Conservation (phyloP, 1,140 invertebrate genomes). For the Achroia grisella region DNA sequence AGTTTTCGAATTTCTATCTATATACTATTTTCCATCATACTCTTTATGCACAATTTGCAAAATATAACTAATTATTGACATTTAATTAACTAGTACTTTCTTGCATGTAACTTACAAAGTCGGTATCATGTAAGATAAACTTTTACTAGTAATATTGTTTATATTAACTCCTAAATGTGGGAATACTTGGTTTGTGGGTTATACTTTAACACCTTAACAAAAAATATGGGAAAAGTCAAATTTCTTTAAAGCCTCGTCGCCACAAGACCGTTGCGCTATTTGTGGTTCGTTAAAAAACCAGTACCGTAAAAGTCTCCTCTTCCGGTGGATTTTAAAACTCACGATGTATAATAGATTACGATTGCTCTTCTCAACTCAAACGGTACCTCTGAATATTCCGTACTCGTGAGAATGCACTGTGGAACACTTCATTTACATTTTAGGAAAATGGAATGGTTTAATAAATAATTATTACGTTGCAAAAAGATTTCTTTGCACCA, state of each 20-base stretch:
- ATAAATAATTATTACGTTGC: conserved; percentile 1
- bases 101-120: too few species aligned
- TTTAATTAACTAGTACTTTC: too few species aligned
- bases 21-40: too few species aligned
- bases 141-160: too few species aligned
- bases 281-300: conserved; percentile 35
- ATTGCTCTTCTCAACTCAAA: not conserved
- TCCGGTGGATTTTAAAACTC: conserved; percentile 33
- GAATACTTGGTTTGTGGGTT: too few species aligned
- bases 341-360: conserved; percentile 26
- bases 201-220: too few species aligned
- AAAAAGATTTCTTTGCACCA: too few species aligned
- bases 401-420: conserved; percentile 4
- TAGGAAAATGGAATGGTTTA: not conserved
- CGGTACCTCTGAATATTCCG: conserved; percentile 2
- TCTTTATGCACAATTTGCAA: too few species aligned
- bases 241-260: conserved; percentile 20
- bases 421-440: conserved; percentile 9
- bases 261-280: conserved; percentile 28
- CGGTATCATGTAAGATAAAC: too few species aligned
- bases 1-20: too few species aligned
- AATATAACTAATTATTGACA: too few species aligned
- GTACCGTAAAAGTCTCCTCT: conserved; percentile 26
- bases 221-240: conserved; percentile 4
- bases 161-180: too few species aligned